Evolutionary conservation across 2,113 vertebrate genomes (phyloP), one percentile per base, ranked within the genome.

Genomic region (Bostrychus sinensis): DNA sequence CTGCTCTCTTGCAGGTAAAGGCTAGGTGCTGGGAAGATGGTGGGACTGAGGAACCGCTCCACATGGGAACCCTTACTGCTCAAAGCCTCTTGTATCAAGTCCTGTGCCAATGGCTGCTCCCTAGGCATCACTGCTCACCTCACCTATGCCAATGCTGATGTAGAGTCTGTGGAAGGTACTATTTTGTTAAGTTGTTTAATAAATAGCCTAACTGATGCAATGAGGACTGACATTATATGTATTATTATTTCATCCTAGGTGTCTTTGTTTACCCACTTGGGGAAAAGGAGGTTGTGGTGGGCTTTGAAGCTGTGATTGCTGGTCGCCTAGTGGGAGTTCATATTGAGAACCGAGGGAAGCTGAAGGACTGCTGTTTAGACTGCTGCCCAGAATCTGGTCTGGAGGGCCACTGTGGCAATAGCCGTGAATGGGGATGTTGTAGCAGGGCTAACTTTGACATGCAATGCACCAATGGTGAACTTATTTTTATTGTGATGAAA

Each of bases 261-360:
- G 81, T 99, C 68, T 99, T 99, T 84, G 89, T 99, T 82, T 99
- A 98, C 86, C 96, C 95, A 0, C 92, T 98, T 45, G 93, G 93
- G 6, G 95, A 98, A 76, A 94, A 92, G 0, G 97, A 98, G 84
- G 94, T 96, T 34, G 93, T 99, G 68, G 93, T 95, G 0, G 86
- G 93, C 59, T 98, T 97, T 3, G 94, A 98, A 85, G 95, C 95
- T 0, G 86, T 64, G 0, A 92, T 89, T 0, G 94, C 95, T 19
- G 91, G 93, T 56, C 86, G 90, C 38, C 80, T 92, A 20, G 92
- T 96, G 62, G 94, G 94, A 0, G 94, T 97, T 75, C 94, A 96
- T 81, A 81, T 97, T 7, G 94, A 96, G 90, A 96, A 83, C 75
- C 84, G 93, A 64, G 92, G 88, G 10, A 92, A 92, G 53, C 74